These are phyloP conservation scores for Rallus crepitans DNA, from an alignment of 2,797 vertebrate genomes.

Conservation along the genomic window DNA sequence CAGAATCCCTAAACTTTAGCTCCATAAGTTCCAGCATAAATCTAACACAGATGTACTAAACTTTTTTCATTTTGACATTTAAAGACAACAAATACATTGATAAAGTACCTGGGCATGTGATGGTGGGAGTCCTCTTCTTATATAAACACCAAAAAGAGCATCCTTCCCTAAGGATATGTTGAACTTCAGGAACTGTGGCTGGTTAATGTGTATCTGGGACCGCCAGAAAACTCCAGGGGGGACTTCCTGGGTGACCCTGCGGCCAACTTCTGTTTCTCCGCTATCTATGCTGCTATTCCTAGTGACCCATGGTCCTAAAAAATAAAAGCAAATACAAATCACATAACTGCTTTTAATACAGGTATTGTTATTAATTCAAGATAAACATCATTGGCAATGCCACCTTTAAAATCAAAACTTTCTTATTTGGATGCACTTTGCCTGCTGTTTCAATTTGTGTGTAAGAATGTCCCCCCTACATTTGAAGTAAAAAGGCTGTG, in stretches of 20 bases:
- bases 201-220: conserved; percentile 86
- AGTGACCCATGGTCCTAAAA: conserved; percentile 86
- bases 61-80: background rate
- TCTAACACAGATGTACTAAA: background rate
- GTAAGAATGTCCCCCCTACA: background rate
- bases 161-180: conserved; percentile 92
- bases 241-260: conserved; percentile 93
- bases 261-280: conserved; percentile 91
- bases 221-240: conserved; percentile 89
- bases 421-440: background rate
- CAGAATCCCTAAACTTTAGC: background rate
- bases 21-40: background rate
- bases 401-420: conserved; percentile 28
- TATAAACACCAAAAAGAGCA: conserved; percentile 90
- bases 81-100: background rate
- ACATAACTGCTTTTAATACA: background rate
- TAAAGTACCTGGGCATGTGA: conserved; percentile 87
- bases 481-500: conserved; percentile 20
- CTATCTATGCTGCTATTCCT: conserved; percentile 97
- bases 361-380: background rate
- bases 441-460: background rate
- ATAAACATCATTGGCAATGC: background rate
- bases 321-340: conserved; percentile 11
- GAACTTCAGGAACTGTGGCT: conserved; percentile 91
- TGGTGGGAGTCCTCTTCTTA: conserved; percentile 89